Base-by-base conservation (phyloP, 2,888 invertebrate species). In the Protula sp. region DNA sequence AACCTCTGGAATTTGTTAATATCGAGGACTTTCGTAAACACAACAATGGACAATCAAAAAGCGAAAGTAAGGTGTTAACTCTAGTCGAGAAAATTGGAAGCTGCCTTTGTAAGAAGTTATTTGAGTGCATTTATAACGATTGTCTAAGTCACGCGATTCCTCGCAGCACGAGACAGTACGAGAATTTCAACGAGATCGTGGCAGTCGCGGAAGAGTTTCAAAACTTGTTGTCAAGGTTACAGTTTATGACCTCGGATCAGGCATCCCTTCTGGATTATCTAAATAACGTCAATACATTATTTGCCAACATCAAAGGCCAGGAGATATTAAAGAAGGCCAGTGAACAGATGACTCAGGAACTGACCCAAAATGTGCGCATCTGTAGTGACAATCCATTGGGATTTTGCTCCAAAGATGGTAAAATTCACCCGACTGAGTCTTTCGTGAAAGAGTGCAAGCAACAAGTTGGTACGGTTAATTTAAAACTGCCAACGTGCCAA, bases 281-380 rank as follows among this genome's bases (percentile, higher is more conserved):
- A 38, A 67, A 67, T 47, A 67, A 67, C 45, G 66, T 67, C 51
- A 67, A 63, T 55, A 55, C 55, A 30, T 57, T 67, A 30, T 67
- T 67, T 55, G 67, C 66, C 3, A 64, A 59, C 38, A 61, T 60
- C 51, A 64, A 67, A 51, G 58, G 63, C 30, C 64, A 67, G 56
- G 66, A 65, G 5, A 48, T 67, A 9, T 30, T 67, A 22, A 52
- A 55, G 47, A 38, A 55, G 30, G 67, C 66, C 1, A 62, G 65
- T 22, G 54, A 65, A 29, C 31, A 65, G 2, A 62, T 67, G 62
- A 61, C 61, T 5, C 58, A 59, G 30, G 66, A 67, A 22, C 38
- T 38, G 19, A n/a, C n/a, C n/a, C n/a, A n/a, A n/a, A n/a, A n/a
- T n/a, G n/a, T n/a, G n/a, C n/a, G n/a, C n/a, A n/a, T n/a, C n/a